phyloP scores from a whole-genome alignment of 2,113 vertebrate species.

The Pantherophis guttatus region DNA sequence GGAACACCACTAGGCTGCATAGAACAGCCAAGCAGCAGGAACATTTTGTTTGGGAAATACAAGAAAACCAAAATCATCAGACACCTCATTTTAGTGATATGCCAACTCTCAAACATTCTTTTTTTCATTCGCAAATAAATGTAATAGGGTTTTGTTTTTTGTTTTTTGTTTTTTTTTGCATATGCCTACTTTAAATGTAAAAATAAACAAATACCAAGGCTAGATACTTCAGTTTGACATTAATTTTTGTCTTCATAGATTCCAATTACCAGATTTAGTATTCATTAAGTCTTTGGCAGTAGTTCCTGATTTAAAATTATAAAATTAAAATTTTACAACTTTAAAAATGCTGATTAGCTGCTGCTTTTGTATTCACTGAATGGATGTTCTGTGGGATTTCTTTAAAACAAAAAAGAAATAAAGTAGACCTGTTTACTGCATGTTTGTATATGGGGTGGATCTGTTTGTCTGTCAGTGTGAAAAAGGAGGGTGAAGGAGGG shows the following conservation, averaged over 20 bases:
- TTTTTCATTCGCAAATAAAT: neutral
- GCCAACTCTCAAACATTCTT: neutral
- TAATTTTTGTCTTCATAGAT: neutral
- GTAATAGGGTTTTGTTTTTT: neutral
- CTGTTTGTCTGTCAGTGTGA: too few species aligned
- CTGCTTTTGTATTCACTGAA: neutral
- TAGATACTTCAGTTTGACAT: neutral
- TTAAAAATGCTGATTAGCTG: neutral
- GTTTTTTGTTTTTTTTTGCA: neutral
- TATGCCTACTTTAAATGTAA: neutral
- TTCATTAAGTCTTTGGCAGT: neutral
- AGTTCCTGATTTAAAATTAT: neutral
- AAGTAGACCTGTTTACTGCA: too few species aligned
- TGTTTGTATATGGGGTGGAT: too few species aligned
- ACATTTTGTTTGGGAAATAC: neutral
- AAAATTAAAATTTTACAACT: neutral
- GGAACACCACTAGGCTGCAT: neutral
- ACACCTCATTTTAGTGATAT: neutral
- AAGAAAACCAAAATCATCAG: neutral
- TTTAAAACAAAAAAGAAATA: too few species aligned
- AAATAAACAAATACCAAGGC: neutral
- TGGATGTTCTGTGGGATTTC: neutral
- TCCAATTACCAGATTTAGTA: neutral
- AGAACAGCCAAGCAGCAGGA: neutral
- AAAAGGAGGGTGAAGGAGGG: accelerated